Percentiles rank a stretch among this genome's conserved stretches.
Evolutionary conservation across 2,888 invertebrate species (phyloP).

Genomic region (Nemotelus pantherinus): DNA sequence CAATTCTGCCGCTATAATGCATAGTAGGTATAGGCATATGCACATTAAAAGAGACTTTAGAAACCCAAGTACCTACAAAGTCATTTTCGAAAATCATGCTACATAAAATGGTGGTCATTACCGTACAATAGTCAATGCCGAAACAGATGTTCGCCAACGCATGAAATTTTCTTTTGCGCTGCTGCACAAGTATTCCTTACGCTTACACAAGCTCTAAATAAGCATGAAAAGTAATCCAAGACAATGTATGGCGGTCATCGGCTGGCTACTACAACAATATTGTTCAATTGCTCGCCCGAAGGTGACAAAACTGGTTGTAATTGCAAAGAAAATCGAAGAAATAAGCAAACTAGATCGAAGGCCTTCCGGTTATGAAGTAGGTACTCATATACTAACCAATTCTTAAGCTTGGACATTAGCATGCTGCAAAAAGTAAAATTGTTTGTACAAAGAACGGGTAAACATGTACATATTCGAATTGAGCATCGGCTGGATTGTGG

Average conservation of each 20-base stretch:
- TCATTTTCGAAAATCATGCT: too few species aligned
- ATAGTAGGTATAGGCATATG: too few species aligned
- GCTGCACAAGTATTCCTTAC: not conserved
- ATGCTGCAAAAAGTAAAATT: too few species aligned
- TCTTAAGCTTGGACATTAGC: not conserved
- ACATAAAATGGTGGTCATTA: not conserved
- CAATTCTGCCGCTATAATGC: too few species aligned
- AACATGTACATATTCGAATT: too few species aligned
- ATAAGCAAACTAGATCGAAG: conserved; percentile 1
- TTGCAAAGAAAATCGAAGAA: not conserved
- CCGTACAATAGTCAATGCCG: not conserved
- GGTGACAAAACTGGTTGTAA: conserved; percentile 21
- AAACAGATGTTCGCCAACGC: not conserved
- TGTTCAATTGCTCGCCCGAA: conserved; percentile 14
- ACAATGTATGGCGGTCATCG: not conserved
- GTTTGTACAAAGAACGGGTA: too few species aligned
- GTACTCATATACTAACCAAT: not conserved
- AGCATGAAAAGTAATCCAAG: not conserved
- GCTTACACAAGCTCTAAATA: not conserved
- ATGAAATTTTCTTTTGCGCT: conserved; percentile 1
- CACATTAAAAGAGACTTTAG: too few species aligned
- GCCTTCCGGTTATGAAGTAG: conserved; percentile 6
- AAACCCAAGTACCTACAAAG: too few species aligned
- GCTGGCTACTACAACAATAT: not conserved
- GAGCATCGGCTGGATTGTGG: not conserved